Percentiles rank a stretch among this genome's conserved stretches.
phyloP scores from a whole-genome alignment of 2,113 vertebrate genomes.

The Loxodonta africana region DNA sequence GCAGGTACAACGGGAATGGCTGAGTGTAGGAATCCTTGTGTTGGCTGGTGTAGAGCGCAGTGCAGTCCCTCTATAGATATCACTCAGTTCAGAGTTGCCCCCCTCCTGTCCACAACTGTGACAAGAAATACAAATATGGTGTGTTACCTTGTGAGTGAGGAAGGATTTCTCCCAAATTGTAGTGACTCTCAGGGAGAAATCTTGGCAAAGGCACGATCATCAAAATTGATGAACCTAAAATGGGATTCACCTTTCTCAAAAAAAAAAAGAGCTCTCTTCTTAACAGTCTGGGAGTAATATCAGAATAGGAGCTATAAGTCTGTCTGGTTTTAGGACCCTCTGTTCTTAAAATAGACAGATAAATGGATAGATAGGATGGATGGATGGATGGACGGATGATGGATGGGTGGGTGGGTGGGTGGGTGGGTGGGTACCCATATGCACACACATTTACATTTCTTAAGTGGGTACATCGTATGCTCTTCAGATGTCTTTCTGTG shows the following conservation, averaged over 20 bases:
- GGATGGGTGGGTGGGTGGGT: not conserved
- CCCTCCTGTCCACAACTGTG: not conserved
- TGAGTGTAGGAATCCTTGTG: rapidly evolving
- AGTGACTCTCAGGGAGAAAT: not conserved
- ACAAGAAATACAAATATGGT: not conserved
- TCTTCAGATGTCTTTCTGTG: not conserved
- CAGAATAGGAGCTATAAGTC: constrained; percentile 63
- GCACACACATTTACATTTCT: not conserved
- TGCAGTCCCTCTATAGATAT: not conserved
- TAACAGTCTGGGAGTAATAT: constrained; percentile 17
- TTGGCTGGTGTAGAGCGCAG: rapidly evolving
- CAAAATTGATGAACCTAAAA: constrained; percentile 54
- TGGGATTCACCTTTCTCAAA: constrained; percentile 52
- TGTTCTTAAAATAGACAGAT: constrained; percentile 59
- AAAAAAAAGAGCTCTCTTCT: constrained; percentile 62
- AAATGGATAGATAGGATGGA: not conserved
- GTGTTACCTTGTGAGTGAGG: not conserved
- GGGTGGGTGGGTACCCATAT: not conserved
- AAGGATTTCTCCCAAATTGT: not conserved
- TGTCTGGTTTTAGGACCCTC: constrained; percentile 8
- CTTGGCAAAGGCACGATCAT: not conserved
- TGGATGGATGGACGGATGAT: not conserved
- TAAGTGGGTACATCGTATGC: not conserved
- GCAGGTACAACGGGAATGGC: not conserved
- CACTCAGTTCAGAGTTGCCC: not conserved